Evolutionary conservation across 2,797 vertebrate genomes (phyloP), one percentile per base, ranked within the genome.

Genomic region (Lutjanus argentimaculatus): DNA sequence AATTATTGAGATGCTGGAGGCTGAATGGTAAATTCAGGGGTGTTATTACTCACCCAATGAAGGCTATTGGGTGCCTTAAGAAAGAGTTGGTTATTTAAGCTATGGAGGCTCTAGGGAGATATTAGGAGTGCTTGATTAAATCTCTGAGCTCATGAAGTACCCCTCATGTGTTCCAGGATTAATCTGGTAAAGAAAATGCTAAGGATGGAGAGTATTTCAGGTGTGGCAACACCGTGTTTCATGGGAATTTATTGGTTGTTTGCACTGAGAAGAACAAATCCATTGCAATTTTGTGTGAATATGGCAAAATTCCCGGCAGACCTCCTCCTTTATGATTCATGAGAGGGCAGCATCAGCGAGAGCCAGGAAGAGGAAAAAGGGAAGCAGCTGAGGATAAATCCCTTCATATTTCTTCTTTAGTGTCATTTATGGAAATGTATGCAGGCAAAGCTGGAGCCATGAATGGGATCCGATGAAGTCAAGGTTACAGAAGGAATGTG

Each of bases 401-500:
- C 40, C 21, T 17, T 71, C 90, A 86, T 87, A 85, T 88, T 88
- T 91, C 90, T 85, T 77, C 83, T 80, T 91, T 81, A 85, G 76
- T 82, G 75, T 85, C 84, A 85, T 83, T 91, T 88, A 91, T 92
- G 89, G 52, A 91, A 92, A 93, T 91, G 58, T 67, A 83, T 62
- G 66, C 63, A 42, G 75, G 81, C 80, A 80, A 80, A 74, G 58
- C n/a, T 43, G 73, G 72, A 78, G 80, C 71, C 81, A 77, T 65
- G 68, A 88, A 80, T 25, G 78, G 48, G 80, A 55, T 57, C 53
- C 69, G 74, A 87, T 75, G 78, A 75, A 87, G 90, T 82, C 87
- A 85, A 88, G 85, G 87, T 85, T 80, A 79, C 57, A 25, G 67
- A 75, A 25, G 49, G 55, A 67, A 62, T 7, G 21, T 22, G 59